Base-by-base conservation (phyloP, 2,888 invertebrate species). In the Limnephilus rhombicus region DNA sequence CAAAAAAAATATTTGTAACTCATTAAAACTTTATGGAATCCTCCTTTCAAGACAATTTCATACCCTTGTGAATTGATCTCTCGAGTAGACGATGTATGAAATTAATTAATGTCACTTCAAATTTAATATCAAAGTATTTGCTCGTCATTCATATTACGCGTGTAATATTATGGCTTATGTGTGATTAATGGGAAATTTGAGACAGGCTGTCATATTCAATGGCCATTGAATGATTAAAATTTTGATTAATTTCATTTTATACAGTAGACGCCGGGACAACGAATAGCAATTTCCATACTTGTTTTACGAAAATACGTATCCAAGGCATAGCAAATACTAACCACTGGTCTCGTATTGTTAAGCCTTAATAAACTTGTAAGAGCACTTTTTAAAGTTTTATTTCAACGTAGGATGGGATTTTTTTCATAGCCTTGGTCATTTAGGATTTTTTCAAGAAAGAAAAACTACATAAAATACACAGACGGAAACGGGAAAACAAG, bases 161-260 rank as follows among this genome's bases (percentile, higher is more conserved):
- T 68, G 24, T 68, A 68, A 68, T 68, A 68, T 68, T 68, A 68
- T 83, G 31, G 83, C 83, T 83, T 83, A 31, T 37, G 34, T 83
- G 29, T 83, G 83, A 83, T 31, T 83, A 83, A 83, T 83, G 31
- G 13, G 83, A 83, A 83, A 34, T 15, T 83, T 83, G 34, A 34
- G 83, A 83, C 29, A 82, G 34, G 82, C 31, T 82, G 82, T 82
- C 83, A 31, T 24, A 31, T 34, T 83, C 31, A 31, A 83, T 31
- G 37, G 18, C 83, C 15, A 34, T 83, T 34, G 83, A 83, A 34
- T 24, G 34, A 31, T 83, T 24, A 37, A 9, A 31, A 83, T 83
- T 83, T 83, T 34, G 83, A 83, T 83, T 83, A 83, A 83, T 83
- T 83, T 68, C 53, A 68, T 68, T 18, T 68, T 68, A 68, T 68